Base-by-base conservation (phyloP, 2,113 vertebrate genomes). In the Hippoglossus stenolepis region DNA sequence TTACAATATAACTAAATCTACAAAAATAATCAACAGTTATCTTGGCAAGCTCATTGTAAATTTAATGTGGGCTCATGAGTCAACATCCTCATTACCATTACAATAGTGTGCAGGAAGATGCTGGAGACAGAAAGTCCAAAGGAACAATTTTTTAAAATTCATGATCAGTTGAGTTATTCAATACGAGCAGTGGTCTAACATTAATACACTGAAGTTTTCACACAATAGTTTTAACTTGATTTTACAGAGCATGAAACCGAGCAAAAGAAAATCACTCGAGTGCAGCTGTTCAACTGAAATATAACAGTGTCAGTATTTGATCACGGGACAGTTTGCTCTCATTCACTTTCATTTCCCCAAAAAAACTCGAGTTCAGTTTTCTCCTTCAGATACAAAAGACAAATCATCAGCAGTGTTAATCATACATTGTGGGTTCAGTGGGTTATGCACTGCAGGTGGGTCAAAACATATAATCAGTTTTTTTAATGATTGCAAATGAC, bases 241-340 rank as follows among this genome's bases (percentile, higher is more conserved):
- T 57, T 77, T n/a, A 18, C 21, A 63, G 15, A 26, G 47, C 64
- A 68, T 2, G 8, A n/a, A 7, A 53, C n/a, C 54, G 12, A 26
- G 47, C 64, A 64, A 9, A n/a, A n/a, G 1, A 54, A 53, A 54
- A 51, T 59, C 40, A 60, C 2, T 31, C 20, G 1, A 56, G 4
- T 9, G 11, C 59, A 68, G 66, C 54, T 72, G 70, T 47, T 75
- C 20, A 59, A 38, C 20, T n/a, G 64, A 47, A 61, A 79, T 70
- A 70, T 45, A 72, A 38, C 15, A 57, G 68, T 3, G 31, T 31
- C 31, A 20, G 20, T 1, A 62, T 65, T 51, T 12, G 47, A 58
- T 73, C 24, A 20, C 14, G 65, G 64, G 31, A 53, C 59, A 45
- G 43, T 83, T 51, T 4, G 18, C n/a, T 54, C 11, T 47, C 23